Conservation (phyloP, 2,888 invertebrate genomes). For the Brachyopa scutellaris region DNA sequence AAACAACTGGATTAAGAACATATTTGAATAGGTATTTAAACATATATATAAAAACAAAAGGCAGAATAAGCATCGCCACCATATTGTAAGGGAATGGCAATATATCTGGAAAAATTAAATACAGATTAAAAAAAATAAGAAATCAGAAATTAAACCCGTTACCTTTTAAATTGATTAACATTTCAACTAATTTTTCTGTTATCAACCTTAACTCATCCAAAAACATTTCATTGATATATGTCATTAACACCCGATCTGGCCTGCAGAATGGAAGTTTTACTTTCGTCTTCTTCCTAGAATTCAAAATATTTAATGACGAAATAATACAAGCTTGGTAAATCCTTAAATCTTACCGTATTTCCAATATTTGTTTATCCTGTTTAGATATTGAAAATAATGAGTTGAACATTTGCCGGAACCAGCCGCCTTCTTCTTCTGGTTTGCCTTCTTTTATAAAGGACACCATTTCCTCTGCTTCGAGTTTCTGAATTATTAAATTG, state of each 20-base stretch:
- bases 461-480: slow-evolving; percentile 12
- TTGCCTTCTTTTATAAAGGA: slow-evolving; percentile 19
- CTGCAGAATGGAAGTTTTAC: slow-evolving; percentile 76
- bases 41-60: slow-evolving; percentile 74
- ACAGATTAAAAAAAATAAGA: neutral
- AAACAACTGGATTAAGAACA: slow-evolving; percentile 77
- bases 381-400: neutral
- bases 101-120: slow-evolving; percentile 71
- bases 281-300: slow-evolving; percentile 76
- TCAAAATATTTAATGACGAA: neutral
- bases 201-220: slow-evolving; percentile 77
- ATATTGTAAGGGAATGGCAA: slow-evolving; percentile 76
- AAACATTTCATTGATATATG: slow-evolving; percentile 78
- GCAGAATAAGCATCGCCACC: slow-evolving; percentile 74
- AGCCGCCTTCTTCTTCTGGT: neutral
- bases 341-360: slow-evolving; percentile 35
- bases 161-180: too few species aligned
- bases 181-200: slow-evolving; percentile 74
- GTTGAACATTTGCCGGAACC: neutral
- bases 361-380: slow-evolving; percentile 3
- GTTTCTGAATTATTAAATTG: slow-evolving; percentile 68
- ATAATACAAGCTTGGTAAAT: too few species aligned
- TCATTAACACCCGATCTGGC: slow-evolving; percentile 79
- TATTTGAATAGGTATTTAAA: slow-evolving; percentile 77
- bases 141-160: neutral